Conservation (phyloP, 2,888 invertebrate species). For the Opisthograptis luteolata region DNA sequence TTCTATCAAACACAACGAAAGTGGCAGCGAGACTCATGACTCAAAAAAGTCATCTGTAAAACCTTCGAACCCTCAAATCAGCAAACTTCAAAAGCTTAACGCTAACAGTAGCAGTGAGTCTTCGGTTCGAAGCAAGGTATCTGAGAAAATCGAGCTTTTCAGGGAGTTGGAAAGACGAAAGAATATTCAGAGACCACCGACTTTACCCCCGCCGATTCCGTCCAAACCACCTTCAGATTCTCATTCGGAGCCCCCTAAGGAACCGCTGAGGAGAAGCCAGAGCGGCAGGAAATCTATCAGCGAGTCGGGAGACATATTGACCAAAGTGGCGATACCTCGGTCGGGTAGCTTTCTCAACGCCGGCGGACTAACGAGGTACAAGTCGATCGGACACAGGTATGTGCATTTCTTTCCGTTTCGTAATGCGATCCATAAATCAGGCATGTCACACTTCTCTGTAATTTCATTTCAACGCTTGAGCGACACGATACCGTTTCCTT, state of each 20-base stretch:
- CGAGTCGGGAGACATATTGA: conserved; percentile 91
- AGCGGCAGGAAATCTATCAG: conserved; percentile 76
- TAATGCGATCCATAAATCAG: conserved; percentile 47
- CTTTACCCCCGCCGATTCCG: conserved; percentile 77
- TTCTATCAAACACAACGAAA: conserved; percentile 73
- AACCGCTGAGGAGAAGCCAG: conserved; percentile 74
- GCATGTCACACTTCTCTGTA: conserved; percentile 43
- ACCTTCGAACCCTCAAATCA: conserved; percentile 44
- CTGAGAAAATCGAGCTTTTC: conserved; percentile 80
- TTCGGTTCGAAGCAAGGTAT: conserved; percentile 78
- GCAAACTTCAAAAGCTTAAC: conserved; percentile 50
- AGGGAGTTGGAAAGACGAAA: conserved; percentile 76
- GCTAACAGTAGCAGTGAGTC: conserved; percentile 55
- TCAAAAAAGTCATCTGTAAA: conserved; percentile 73
- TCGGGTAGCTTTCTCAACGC: conserved; percentile 94
- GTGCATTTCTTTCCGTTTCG: conserved; percentile 51
- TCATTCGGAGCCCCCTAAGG: conserved; percentile 58
- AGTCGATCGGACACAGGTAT: conserved; percentile 88
- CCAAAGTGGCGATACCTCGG: conserved; percentile 93
- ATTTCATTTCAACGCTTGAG: conserved; percentile 52
- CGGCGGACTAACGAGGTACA: conserved; percentile 90
- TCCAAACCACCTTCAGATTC: conserved; percentile 62
- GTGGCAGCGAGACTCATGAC: conserved; percentile 80
- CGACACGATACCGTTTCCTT: conserved; percentile 55
- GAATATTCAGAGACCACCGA: conserved; percentile 77